phyloP scores from a whole-genome alignment of 1,140 invertebrate genomes.

The Penaeus chinensis region DNA sequence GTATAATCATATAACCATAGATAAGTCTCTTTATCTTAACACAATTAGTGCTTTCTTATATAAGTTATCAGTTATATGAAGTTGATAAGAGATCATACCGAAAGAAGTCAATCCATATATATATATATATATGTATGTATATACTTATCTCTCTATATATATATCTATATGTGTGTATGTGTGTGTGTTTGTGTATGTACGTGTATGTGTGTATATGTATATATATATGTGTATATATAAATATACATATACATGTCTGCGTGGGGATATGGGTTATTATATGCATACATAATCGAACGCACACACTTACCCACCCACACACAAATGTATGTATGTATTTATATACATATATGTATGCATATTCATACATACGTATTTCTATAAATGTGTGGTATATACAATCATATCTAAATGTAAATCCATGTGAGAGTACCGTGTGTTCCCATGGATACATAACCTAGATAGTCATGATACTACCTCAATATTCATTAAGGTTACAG shows the following conservation, averaged over 20 bases:
- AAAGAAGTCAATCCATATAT: background rate
- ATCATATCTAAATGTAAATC: background rate
- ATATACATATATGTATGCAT: background rate
- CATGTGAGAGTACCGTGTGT: background rate
- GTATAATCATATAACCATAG: too few species aligned
- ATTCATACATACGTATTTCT: background rate
- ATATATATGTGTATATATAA: background rate
- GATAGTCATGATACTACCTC: too few species aligned
- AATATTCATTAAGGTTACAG: too few species aligned
- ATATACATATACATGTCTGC: background rate
- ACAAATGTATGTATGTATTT: background rate
- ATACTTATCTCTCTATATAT: background rate
- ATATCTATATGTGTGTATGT: too few species aligned
- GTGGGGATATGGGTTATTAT: background rate
- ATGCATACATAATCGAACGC: background rate
- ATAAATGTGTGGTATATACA: background rate
- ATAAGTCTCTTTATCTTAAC: too few species aligned
- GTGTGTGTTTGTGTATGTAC: background rate
- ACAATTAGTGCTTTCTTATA: too few species aligned
- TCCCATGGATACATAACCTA: background rate
- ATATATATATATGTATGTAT: conserved; percentile 4
- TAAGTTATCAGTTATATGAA: too few species aligned
- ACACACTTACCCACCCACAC: too few species aligned
- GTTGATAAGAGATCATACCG: too few species aligned
- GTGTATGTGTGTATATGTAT: background rate